Evolutionary conservation across 2,888 invertebrate genomes (phyloP).

Genomic region (Stictocephala bisonia): DNA sequence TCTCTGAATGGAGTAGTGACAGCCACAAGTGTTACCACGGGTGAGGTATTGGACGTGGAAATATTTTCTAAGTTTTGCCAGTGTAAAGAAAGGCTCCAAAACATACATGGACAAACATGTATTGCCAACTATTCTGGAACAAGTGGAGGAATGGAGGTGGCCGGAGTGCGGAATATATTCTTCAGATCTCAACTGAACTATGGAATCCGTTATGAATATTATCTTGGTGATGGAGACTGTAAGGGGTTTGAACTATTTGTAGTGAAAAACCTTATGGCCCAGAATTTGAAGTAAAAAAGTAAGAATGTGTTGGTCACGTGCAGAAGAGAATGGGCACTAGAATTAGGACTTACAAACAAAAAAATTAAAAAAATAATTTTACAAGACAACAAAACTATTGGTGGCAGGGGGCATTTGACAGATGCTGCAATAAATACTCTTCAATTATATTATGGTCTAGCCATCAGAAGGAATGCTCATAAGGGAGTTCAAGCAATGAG

Average conservation of each 20-base stretch:
- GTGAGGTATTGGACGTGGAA: constrained; percentile 9
- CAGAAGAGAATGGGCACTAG: constrained; percentile 51
- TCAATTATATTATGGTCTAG: constrained; percentile 58
- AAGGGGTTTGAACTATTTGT: too few relatives aligned
- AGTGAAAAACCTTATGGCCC: too few relatives aligned
- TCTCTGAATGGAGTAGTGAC: constrained; percentile 41
- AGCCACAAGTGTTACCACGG: constrained; percentile 6
- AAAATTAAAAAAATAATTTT: constrained; percentile 31
- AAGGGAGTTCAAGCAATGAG: constrained; percentile 54
- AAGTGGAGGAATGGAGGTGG: too few relatives aligned
- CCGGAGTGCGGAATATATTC: too few relatives aligned
- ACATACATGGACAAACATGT: too few relatives aligned
- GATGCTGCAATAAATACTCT: constrained; percentile 56
- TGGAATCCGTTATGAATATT: too few relatives aligned
- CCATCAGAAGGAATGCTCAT: constrained; percentile 55
- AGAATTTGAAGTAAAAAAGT: too few relatives aligned
- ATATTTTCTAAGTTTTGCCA: neutral
- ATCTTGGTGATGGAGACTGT: too few relatives aligned
- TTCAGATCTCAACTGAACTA: too few relatives aligned
- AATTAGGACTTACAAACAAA: constrained; percentile 30
- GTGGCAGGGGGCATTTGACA: constrained; percentile 54
- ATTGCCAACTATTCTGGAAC: too few relatives aligned
- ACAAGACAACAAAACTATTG: constrained; percentile 46
- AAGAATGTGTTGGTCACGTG: too few relatives aligned
- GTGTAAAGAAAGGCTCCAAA: too few relatives aligned